Evolutionary conservation across 2,113 vertebrate genomes (phyloP).

Genomic region (Pan troglodytes): DNA sequence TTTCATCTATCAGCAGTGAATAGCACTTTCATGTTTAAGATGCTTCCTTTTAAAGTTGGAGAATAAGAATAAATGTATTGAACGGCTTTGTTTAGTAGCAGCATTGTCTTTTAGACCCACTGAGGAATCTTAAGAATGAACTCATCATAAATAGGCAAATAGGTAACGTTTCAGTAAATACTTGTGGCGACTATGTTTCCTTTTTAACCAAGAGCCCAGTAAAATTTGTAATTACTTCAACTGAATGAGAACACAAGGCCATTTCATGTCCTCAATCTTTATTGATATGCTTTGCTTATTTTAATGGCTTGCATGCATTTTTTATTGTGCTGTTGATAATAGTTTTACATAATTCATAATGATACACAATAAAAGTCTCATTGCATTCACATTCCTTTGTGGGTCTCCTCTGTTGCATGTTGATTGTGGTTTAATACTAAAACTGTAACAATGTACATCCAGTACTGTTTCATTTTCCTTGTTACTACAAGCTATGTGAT

Average conservation of each 20-base stretch:
- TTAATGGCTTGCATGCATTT: background rate
- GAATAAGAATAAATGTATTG: background rate
- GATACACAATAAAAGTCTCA: background rate
- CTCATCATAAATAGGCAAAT: background rate
- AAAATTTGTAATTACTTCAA: conserved; percentile 42
- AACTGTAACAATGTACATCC: background rate
- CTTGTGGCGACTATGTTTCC: background rate
- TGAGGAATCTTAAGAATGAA: conserved; percentile 20
- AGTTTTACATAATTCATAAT: background rate
- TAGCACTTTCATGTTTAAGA: background rate
- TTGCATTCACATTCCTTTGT: conserved; percentile 41
- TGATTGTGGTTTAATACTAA: conserved; percentile 54
- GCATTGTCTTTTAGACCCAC: background rate
- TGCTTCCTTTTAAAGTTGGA: conserved; percentile 4
- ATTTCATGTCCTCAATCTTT: conserved; percentile 24
- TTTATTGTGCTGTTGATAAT: conserved; percentile 57
- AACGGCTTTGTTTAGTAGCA: background rate
- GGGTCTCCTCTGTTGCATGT: background rate
- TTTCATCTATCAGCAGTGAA: background rate
- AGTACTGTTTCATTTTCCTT: conserved; percentile 38
- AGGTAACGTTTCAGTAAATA: background rate
- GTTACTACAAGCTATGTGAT: conserved; percentile 23
- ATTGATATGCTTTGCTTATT: conserved; percentile 8
- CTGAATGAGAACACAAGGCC: background rate
- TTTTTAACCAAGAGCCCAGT: conserved; percentile 13